Conservation (phyloP, 2,797 vertebrate species). For the Chaunax sp. region DNA sequence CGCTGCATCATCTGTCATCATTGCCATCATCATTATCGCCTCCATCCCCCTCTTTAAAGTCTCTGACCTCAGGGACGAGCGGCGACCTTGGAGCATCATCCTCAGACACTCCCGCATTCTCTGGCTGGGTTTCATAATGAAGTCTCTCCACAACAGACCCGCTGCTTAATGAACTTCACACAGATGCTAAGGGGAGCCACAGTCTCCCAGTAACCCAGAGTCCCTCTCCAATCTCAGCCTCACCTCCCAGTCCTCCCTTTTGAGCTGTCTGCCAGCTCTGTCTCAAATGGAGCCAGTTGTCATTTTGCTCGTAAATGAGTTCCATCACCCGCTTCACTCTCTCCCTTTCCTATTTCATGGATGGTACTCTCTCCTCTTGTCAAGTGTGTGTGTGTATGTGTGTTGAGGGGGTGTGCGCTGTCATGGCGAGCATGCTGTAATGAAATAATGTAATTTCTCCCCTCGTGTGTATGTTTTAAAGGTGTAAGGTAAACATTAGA, state of each 20-base stretch:
- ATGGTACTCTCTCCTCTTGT: conserved; percentile 7
- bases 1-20: conserved; percentile 44
- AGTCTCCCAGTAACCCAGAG: conserved; percentile 60
- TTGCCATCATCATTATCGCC: conserved; percentile 46
- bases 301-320: conserved; percentile 67
- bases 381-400: neutral
- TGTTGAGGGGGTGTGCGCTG: neutral
- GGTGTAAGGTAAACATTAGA: conserved; percentile 48
- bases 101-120: conserved; percentile 32
- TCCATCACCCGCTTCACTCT: conserved; percentile 43
- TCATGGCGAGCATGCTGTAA: conserved; percentile 23
- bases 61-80: conserved; percentile 36
- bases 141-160: conserved; percentile 53
- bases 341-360: conserved; percentile 25
- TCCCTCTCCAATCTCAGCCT: conserved; percentile 71
- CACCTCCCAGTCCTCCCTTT: conserved; percentile 43
- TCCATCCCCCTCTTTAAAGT: conserved; percentile 21
- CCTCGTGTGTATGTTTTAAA: too few species aligned
- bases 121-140: conserved; percentile 35
- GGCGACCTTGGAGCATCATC: conserved; percentile 54
- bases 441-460: neutral
- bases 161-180: conserved; percentile 71
- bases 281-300: conserved; percentile 50
- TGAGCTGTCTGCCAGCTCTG: conserved; percentile 38
- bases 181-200: conserved; percentile 70